Base-by-base conservation (phyloP, 2,888 invertebrate genomes). In the Mimas tiliae region DNA sequence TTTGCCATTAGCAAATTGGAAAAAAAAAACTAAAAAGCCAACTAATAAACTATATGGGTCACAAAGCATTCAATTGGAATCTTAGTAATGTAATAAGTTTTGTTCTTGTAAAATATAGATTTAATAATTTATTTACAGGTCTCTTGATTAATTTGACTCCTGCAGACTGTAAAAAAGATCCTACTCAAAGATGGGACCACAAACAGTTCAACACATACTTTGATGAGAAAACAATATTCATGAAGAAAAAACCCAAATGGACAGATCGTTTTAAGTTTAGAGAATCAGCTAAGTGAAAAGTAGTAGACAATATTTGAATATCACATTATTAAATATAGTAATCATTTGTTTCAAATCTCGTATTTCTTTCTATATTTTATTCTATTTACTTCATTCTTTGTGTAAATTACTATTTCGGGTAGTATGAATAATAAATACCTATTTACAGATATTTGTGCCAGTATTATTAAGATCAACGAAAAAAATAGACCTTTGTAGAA, bases 141-240 rank as follows among this genome's bases (percentile, higher is more conserved):
- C 91, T 98, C 45, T 96, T 97, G 96, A 95, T 96, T 0, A 96
- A 96, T 80, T 78, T 96, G 12, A 94, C 94, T 42, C 97, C 97
- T 14, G 73, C 79, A 0, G 84, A 90, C 67, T 96, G 96, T 79
- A 95, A 95, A 12, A 96, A 95, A 72, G 96, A 97, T 85, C 97
- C 96, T 2, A 95, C 93, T 71, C 94, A 91, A 76, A 94, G 97
- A 69, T 91, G 77, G 67, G 93, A 94, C 4, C 96, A 96, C 94
- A 97, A 96, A 80, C 96, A 96, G 79, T 97, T 95, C 81, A 98
- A 98, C 85, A 96, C 96, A 70, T 98, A 98, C 87, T 98, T 95
- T 87, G 96, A 97, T 86, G 98, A 98, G 87, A 87, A 80, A 0
- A 97, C 97, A 8, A 96, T 97, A 75, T 94, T 94, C 69, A 80